A percentile compares a stretch with the other conserved stretches of the same genome.
Evolutionary conservation across 2,888 invertebrate species (phyloP).

Genomic region (Agapostemon virescens): DNA sequence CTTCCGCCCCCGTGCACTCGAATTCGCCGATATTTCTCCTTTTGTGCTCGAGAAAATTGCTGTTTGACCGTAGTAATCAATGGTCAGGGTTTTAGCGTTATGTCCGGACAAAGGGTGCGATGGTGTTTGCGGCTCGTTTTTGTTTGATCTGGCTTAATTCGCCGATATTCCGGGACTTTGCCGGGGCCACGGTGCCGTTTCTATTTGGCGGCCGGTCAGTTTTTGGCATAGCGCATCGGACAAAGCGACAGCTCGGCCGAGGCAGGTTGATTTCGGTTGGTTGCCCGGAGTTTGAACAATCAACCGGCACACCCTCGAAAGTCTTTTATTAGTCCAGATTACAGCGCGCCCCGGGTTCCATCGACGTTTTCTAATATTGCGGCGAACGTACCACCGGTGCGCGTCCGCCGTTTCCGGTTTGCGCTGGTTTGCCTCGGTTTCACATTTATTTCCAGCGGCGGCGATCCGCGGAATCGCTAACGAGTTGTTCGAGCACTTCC

Average conservation of each 20-base stretch:
- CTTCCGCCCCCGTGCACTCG: not conserved
- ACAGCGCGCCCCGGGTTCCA: not conserved
- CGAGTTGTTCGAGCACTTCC: not conserved
- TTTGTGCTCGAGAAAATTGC: conserved; percentile 9
- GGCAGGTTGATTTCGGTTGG: conserved; percentile 2
- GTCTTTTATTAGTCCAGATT: conserved; percentile 8
- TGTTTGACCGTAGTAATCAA: conserved; percentile 11
- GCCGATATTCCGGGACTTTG: not conserved
- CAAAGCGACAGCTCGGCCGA: not conserved
- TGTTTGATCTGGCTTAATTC: conserved; percentile 15
- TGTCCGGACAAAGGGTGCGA: conserved; percentile 5
- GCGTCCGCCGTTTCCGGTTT: not conserved
- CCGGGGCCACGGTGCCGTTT: not conserved
- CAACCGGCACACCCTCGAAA: not conserved
- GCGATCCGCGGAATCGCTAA: too few species aligned
- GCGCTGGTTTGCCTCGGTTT: not conserved
- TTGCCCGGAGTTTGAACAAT: not conserved
- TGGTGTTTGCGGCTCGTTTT: conserved; percentile 5
- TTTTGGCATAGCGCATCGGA: not conserved
- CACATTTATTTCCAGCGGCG: not conserved
- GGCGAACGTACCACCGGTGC: not conserved
- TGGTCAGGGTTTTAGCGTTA: conserved; percentile 1
- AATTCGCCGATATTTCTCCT: not conserved
- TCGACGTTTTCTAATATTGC: conserved; percentile 3
- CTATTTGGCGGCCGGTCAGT: not conserved